These are phyloP conservation scores for Phrynosoma platyrhinos DNA, from an alignment of 2,113 vertebrate species.

Conservation along the genomic window DNA sequence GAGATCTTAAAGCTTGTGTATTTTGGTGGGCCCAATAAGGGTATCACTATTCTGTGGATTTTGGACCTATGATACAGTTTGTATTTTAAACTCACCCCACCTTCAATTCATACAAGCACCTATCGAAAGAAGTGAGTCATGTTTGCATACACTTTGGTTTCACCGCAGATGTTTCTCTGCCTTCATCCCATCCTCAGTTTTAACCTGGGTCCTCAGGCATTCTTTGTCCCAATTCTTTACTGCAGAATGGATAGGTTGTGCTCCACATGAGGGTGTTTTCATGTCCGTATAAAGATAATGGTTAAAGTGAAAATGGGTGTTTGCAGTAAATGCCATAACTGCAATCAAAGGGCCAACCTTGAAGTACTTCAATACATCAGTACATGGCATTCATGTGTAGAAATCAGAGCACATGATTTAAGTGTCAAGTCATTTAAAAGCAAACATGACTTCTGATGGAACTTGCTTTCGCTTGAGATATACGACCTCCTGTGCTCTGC, in stretches of 20 bases:
- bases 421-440: slow-evolving; percentile 9
- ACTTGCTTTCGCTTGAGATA: not conserved
- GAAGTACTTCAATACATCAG: not conserved
- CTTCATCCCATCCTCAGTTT: not conserved
- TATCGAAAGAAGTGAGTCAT: not conserved
- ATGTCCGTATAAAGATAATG: not conserved
- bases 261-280: not conserved
- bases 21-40: too few relatives aligned
- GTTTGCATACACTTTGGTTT: not conserved
- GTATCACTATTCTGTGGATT: too few relatives aligned
- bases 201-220: not conserved
- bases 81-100: not conserved
- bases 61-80: not conserved
- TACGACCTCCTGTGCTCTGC: not conserved
- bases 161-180: not conserved
- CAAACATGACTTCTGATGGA: slow-evolving; percentile 8
- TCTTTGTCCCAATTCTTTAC: not conserved
- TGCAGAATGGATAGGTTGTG: not conserved
- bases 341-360: not conserved
- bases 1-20: too few relatives aligned
- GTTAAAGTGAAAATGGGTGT: not conserved
- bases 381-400: slow-evolving; percentile 3
- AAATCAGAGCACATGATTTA: not conserved
- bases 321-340: not conserved
- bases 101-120: not conserved